phyloP scores from a whole-genome alignment of 2,113 vertebrate species.

The Labeo catla region DNA sequence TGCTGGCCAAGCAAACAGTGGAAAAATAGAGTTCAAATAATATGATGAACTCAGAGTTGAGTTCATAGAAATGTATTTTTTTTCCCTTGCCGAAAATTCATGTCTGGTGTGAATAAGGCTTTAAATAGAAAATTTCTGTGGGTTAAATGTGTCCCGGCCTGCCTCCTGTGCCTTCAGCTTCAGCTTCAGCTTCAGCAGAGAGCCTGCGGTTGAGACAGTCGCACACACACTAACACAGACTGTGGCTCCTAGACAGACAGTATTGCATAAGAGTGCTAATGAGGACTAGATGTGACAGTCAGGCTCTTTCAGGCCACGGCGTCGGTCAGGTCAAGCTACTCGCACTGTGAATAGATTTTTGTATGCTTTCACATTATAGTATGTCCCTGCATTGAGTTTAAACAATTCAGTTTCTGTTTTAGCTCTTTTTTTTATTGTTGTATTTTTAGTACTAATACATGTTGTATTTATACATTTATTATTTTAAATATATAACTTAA shows the following conservation, averaged over 20 bases:
- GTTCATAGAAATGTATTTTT: neutral
- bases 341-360: neutral
- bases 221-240: constrained; percentile 26
- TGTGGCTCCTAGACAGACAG: constrained; percentile 26
- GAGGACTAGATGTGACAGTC: constrained; percentile 34
- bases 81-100: neutral
- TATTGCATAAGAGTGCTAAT: constrained; percentile 35
- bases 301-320: neutral
- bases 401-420: neutral
- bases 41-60: neutral
- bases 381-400: neutral
- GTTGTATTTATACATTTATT: neutral
- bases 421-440: no score
- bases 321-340: neutral
- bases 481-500: neutral
- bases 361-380: neutral
- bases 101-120: neutral
- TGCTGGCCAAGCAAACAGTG: neutral
- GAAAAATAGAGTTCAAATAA: neutral
- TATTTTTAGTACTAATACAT: neutral
- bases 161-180: constrained; percentile 14
- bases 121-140: neutral
- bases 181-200: constrained; percentile 6
- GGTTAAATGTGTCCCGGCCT: neutral
- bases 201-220: neutral